phyloP scores from a whole-genome alignment of 2,113 vertebrate species.

The Carollia perspicillata region DNA sequence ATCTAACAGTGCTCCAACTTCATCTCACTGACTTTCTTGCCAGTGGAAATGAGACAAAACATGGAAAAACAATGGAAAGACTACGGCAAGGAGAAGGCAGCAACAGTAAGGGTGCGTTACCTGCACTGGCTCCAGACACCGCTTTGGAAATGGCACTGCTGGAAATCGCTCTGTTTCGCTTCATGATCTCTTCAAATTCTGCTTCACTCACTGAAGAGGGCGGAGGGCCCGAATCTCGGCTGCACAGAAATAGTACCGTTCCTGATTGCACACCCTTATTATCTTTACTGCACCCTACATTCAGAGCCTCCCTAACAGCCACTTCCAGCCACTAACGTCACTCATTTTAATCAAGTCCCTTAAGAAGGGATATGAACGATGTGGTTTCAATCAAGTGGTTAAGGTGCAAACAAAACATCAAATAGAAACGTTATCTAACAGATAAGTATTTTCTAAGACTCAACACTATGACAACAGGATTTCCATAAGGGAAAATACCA shows the following conservation, averaged over 20 bases:
- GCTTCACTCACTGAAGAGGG: conserved; percentile 80
- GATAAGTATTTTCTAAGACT: not conserved
- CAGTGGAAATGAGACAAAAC: not conserved
- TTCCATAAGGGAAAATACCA: not conserved
- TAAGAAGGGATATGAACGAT: not conserved
- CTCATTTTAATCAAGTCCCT: not conserved
- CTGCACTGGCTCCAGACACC: conserved; percentile 92
- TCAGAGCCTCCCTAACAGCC: too few relatives aligned
- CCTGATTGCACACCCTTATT: not conserved
- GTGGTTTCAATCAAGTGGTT: not conserved
- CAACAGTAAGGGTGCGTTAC: conserved; percentile 71
- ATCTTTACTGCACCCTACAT: not conserved
- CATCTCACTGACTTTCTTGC: not conserved
- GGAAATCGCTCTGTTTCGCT: conserved; percentile 93
- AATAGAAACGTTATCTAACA: not conserved
- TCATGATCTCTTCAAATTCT: conserved; percentile 96
- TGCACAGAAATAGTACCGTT: conserved; percentile 31
- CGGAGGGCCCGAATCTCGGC: conserved; percentile 82
- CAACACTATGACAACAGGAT: not conserved
- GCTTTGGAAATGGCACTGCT: conserved; percentile 97
- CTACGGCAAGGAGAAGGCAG: accelerated
- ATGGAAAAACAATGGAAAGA: not conserved
- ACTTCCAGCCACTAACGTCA: not conserved
- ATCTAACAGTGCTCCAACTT: not conserved
- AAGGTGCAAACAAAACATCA: conserved; percentile 16